These are phyloP conservation scores for Pedicia rivosa DNA, from an alignment of 2,888 invertebrate genomes.

Conservation along the genomic window DNA sequence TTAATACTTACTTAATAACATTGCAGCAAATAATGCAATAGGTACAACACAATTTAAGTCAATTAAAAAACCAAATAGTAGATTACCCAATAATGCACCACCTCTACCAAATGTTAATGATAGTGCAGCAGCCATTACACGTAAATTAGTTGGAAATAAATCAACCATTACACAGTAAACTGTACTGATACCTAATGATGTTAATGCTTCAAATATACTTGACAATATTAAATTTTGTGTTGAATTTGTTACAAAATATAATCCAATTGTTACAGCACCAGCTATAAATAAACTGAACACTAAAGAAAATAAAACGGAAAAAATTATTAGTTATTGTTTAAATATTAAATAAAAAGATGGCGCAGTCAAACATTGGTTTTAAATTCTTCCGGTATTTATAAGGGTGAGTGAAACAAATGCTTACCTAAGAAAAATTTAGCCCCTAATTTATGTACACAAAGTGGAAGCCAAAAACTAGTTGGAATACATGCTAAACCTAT, in stretches of 20 bases:
- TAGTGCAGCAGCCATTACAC: constrained; percentile 69
- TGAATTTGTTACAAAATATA: constrained; percentile 58
- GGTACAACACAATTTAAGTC: constrained; percentile 65
- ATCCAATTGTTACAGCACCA: constrained; percentile 52
- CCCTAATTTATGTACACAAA: constrained; percentile 63
- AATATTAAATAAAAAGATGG: too few relatives aligned
- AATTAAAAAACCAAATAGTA: constrained; percentile 62
- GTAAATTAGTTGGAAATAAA: constrained; percentile 66
- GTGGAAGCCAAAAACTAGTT: constrained; percentile 60
- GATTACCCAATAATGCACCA: constrained; percentile 58
- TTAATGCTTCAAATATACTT: constrained; percentile 63
- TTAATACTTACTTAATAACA: constrained; percentile 50
- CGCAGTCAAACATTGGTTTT: too few relatives aligned
- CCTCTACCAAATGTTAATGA: constrained; percentile 64
- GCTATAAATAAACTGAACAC: constrained; percentile 62
- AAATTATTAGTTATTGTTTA: too few relatives aligned
- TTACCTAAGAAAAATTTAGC: constrained; percentile 67
- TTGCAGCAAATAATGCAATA: constrained; percentile 52
- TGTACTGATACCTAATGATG: constrained; percentile 62
- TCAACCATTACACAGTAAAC: constrained; percentile 71
- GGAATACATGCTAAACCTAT: constrained; percentile 68
- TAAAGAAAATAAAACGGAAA: constrained; percentile 24
- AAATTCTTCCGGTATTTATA: too few relatives aligned
- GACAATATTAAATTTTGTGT: constrained; percentile 56
- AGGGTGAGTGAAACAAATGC: too few relatives aligned